These are phyloP conservation scores for Megalurothrips usitatus DNA, from an alignment of 2,888 invertebrate species.

Conservation along the genomic window DNA sequence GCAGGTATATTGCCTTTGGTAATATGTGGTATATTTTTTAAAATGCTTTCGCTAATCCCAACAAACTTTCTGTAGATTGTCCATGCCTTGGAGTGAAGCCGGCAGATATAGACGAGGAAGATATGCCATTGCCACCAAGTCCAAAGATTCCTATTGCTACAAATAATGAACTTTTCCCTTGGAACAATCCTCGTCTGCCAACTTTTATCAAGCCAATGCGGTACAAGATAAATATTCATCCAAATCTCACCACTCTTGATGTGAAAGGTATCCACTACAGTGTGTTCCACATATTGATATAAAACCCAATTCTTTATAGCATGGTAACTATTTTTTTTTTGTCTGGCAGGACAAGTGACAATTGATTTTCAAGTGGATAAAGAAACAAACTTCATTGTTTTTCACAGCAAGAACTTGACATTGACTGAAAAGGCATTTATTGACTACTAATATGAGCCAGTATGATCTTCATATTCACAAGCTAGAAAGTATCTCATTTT, in stretches of 20 bases:
- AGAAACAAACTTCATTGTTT: slow-evolving; percentile 75
- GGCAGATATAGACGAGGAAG: slow-evolving; percentile 57
- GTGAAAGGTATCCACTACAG: slow-evolving; percentile 65
- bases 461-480: slow-evolving; percentile 25
- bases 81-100: slow-evolving; percentile 64
- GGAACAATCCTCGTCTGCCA: slow-evolving; percentile 73
- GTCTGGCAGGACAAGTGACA: slow-evolving; percentile 68
- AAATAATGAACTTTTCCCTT: slow-evolving; percentile 71
- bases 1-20: slow-evolving; percentile 56
- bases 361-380: slow-evolving; percentile 80
- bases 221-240: slow-evolving; percentile 86
- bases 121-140: slow-evolving; percentile 56
- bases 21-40: neutral
- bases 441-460: slow-evolving; percentile 22
- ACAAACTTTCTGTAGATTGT: slow-evolving; percentile 53
- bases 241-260: slow-evolving; percentile 84
- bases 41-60: neutral
- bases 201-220: slow-evolving; percentile 71
- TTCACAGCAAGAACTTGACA: slow-evolving; percentile 81
- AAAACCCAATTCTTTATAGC: neutral
- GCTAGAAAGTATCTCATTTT: slow-evolving; percentile 38
- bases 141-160: slow-evolving; percentile 64
- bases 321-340: neutral
- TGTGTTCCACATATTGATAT: neutral
- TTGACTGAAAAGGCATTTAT: slow-evolving; percentile 67